A percentile compares a stretch with the other conserved stretches of the same genome.
Evolutionary conservation across 2,888 invertebrate genomes (phyloP).

Genomic region (Erebia aethiops): DNA sequence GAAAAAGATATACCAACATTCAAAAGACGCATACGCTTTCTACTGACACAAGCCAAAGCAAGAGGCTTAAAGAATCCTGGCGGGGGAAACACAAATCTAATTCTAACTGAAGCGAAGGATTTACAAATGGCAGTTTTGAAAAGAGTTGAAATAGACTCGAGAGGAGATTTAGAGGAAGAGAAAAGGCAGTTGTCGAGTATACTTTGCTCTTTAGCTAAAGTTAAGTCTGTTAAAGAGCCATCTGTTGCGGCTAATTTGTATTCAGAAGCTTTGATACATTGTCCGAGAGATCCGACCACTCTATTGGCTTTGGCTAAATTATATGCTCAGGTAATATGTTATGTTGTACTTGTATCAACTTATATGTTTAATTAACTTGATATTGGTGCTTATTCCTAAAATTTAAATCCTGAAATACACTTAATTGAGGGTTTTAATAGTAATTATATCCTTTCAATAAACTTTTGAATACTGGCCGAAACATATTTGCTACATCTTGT

Average conservation of each 20-base stretch:
- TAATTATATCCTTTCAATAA: too few species aligned
- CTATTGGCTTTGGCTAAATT: constrained; percentile 89
- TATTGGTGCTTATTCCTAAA: not conserved
- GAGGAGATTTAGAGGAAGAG: constrained; percentile 71
- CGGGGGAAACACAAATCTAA: constrained; percentile 82
- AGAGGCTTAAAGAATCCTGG: constrained; percentile 73
- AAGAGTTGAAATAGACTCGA: constrained; percentile 85
- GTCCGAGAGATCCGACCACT: constrained; percentile 89
- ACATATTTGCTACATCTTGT: too few species aligned
- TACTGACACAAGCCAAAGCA: constrained; percentile 89
- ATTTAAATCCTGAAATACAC: too few species aligned
- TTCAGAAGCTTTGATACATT: constrained; percentile 92
- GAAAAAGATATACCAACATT: constrained; percentile 73
- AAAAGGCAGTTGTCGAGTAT: constrained; percentile 65
- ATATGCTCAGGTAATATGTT: constrained; percentile 86
- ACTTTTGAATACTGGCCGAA: too few species aligned
- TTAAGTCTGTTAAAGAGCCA: constrained; percentile 67
- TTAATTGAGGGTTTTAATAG: too few species aligned
- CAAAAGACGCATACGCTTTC: constrained; percentile 87
- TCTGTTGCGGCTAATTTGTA: constrained; percentile 89
- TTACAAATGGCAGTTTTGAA: constrained; percentile 89
- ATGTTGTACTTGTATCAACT: constrained; percentile 19
- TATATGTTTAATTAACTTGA: not conserved
- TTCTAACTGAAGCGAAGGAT: constrained; percentile 89
- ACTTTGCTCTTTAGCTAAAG: constrained; percentile 68